Evolutionary conservation across 2,113 vertebrate genomes (phyloP).

Genomic region (Channa argus): DNA sequence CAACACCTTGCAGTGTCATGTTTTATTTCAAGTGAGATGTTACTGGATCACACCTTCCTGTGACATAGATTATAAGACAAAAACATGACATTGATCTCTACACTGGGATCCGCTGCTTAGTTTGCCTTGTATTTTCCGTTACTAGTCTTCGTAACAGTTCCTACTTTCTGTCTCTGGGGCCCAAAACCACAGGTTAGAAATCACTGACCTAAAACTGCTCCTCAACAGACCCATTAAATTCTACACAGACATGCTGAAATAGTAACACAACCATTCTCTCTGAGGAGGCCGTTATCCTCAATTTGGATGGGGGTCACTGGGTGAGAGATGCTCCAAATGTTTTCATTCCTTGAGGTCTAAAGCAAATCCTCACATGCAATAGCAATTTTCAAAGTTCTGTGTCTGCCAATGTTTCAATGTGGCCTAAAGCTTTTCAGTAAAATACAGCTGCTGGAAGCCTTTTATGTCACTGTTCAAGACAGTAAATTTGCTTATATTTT

Average conservation of each 20-base stretch:
- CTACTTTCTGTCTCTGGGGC: conserved; percentile 37
- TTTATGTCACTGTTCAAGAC: no score
- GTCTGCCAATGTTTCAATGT: neutral
- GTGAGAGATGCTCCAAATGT: neutral
- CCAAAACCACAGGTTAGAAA: conserved; percentile 42
- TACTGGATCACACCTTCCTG: neutral
- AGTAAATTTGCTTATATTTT: no score
- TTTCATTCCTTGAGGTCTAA: neutral
- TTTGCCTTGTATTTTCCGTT: conserved; percentile 20
- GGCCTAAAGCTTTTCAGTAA: neutral
- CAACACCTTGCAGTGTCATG: neutral
- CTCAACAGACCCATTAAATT: conserved; percentile 37
- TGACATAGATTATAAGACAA: no score
- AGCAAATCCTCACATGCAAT: neutral
- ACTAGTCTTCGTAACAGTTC: conserved; percentile 17
- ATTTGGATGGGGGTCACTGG: conserved; percentile 3
- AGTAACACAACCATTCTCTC: conserved; percentile 7
- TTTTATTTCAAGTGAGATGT: conserved; percentile 2
- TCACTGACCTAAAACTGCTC: conserved; percentile 34
- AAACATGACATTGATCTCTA: neutral
- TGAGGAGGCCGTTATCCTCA: neutral
- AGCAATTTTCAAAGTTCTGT: neutral
- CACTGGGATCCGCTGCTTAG: conserved; percentile 1
- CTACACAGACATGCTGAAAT: conserved; percentile 17
- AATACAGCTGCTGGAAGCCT: neutral